Base-by-base conservation (phyloP, 2,797 vertebrate species). In the Melanotaenia nigrans region DNA sequence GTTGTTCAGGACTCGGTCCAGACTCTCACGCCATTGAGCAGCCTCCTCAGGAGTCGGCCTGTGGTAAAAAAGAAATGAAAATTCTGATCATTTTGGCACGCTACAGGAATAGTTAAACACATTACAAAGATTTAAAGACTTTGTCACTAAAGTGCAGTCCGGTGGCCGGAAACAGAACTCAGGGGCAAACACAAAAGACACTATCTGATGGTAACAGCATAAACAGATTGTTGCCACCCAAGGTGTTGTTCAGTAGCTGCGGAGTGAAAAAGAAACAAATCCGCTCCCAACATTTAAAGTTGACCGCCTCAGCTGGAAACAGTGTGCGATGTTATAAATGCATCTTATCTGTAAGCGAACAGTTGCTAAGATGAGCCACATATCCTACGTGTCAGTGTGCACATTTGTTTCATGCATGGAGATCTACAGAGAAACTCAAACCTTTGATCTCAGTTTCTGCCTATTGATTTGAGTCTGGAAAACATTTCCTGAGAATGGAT, bases 1-100 rank as follows among this genome's bases (percentile, higher is more conserved):
- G 91, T 95, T 96, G 91, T 92, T 95, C 89, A 99, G 92, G 71
- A 99, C 94, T 47, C 93, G 95, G 83, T 99, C 97, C 93, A 99
- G 93, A 88, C 96, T 95, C 61, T 97, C 96, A 0, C 94, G 94
- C 98, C 98, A 99, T 81, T 96, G 96, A 85, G 94, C 85, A 53
- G 93, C 96, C 71, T 98, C 96, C 0, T 97, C 96, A 1, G 79
- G 85, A 20, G 92, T 82, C 0, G 96, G 96, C 83, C 98, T 99
- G 79, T 5, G 58, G 7, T 81, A 30, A 87, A 68, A 85, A 35
- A 90, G 53, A 82, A 47, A 20, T 8, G 11, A 2, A 8, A 24
- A 28, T 40, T 16, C 5, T 47, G 9, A 18, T 16, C 7, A 32
- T 30, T 30, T 62, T 0, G n/a, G 8, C 1, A 13, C 9, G 11